Conservation (phyloP, 2,888 invertebrate species). For the Malacosoma neustria region DNA sequence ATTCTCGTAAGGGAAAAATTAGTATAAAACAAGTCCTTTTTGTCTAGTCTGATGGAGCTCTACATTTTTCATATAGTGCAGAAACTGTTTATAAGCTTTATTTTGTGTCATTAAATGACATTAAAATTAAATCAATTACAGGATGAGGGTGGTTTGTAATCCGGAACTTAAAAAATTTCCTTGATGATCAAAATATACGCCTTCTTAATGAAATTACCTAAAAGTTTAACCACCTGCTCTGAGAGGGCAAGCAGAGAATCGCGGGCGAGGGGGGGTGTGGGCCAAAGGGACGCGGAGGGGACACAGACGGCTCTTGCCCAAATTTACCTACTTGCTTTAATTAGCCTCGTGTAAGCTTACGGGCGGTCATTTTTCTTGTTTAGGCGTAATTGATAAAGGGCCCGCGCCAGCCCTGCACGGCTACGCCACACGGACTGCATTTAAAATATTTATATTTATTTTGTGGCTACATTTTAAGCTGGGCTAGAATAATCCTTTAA, state of each 20-base stretch:
- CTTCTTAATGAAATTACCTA: slow-evolving; percentile 51
- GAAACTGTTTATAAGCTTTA: too few relatives aligned
- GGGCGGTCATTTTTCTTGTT: slow-evolving; percentile 68
- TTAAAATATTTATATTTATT: slow-evolving; percentile 22
- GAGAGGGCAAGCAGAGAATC: slow-evolving; percentile 22
- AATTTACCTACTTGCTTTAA: slow-evolving; percentile 70
- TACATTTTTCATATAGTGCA: too few relatives aligned
- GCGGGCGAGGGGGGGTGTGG: slow-evolving; percentile 13
- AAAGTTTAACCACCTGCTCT: slow-evolving; percentile 61
- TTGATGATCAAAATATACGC: slow-evolving; percentile 55
- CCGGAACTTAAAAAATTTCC: slow-evolving; percentile 1
- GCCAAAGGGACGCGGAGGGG: slow-evolving; percentile 23
- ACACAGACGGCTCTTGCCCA: slow-evolving; percentile 36
- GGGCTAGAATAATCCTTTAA: too few relatives aligned
- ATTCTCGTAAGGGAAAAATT: too few relatives aligned
- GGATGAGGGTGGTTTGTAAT: slow-evolving; percentile 7
- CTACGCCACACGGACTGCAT: slow-evolving; percentile 36
- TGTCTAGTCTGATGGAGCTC: too few relatives aligned
- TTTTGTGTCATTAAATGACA: not conserved
- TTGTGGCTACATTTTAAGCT: not conserved
- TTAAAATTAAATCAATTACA: not conserved
- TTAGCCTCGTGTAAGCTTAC: slow-evolving; percentile 64
- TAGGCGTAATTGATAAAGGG: slow-evolving; percentile 70
- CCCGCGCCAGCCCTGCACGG: slow-evolving; percentile 28
- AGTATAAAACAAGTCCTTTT: too few relatives aligned